These are phyloP conservation scores for Hemicordylus capensis DNA, from an alignment of 2,113 vertebrate genomes.

Conservation along the genomic window DNA sequence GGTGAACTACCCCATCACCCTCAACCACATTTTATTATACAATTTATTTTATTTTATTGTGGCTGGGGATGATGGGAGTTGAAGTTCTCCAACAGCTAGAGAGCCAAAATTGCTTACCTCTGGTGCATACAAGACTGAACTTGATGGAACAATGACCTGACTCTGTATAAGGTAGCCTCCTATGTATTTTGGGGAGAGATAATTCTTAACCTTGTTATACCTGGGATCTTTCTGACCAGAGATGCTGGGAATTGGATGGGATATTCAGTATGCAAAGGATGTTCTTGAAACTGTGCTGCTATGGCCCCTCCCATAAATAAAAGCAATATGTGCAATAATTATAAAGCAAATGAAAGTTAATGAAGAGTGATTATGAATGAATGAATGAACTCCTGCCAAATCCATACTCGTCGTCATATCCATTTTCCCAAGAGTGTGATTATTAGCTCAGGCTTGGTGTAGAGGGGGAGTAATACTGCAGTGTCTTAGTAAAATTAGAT, in stretches of 20 bases:
- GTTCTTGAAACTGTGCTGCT: neutral
- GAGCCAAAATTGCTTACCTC: too few relatives aligned
- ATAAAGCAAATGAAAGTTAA: conserved; percentile 14
- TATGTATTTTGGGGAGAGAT: neutral
- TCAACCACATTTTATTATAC: too few relatives aligned
- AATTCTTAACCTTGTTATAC: neutral
- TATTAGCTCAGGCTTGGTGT: neutral
- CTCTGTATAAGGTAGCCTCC: too few relatives aligned
- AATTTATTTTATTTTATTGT: too few relatives aligned
- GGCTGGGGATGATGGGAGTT: too few relatives aligned
- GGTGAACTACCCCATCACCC: too few relatives aligned
- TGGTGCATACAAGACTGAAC: too few relatives aligned
- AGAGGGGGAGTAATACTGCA: neutral
- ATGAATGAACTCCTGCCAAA: neutral
- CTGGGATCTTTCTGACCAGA: neutral
- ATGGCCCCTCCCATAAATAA: neutral
- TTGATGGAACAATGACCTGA: too few relatives aligned
- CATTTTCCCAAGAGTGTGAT: conserved; percentile 6
- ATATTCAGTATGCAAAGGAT: neutral
- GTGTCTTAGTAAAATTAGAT: neutral
- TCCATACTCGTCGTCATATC: neutral
- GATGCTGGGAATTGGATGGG: neutral
- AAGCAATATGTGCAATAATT: neutral
- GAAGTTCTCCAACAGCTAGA: too few relatives aligned
- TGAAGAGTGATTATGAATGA: neutral